A percentile compares a stretch with the other conserved stretches of the same genome.
These are phyloP conservation scores for Maniola jurtina DNA, from an alignment of 1,140 invertebrate species.

Conservation along the genomic window DNA sequence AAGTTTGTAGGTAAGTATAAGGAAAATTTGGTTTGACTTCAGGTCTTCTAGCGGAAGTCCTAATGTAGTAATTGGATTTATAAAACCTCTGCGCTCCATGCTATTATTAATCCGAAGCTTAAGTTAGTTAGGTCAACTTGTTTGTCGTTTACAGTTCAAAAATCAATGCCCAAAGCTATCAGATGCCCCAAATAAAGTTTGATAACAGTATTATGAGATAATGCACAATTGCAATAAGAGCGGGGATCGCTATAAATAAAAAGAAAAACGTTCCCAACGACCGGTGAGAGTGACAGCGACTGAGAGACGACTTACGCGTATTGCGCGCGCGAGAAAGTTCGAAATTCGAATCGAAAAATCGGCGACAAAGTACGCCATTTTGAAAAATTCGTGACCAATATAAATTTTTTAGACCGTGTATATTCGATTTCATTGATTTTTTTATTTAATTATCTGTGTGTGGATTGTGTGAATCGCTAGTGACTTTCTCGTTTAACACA, in stretches of 20 bases:
- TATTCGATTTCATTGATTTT: constrained; percentile 29
- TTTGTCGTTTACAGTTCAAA: neutral
- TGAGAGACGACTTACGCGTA: constrained; percentile 45
- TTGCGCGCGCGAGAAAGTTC: constrained; percentile 58
- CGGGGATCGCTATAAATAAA: constrained; percentile 72
- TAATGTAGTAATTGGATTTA: too few species aligned
- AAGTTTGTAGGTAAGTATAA: too few species aligned
- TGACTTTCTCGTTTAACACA: constrained; percentile 56
- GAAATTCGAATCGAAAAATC: constrained; percentile 45
- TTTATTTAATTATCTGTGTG: constrained; percentile 19
- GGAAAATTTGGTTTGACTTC: too few species aligned
- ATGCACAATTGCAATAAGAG: constrained; percentile 53
- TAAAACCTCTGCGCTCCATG: too few species aligned
- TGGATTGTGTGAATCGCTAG: constrained; percentile 34
- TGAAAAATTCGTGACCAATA: constrained; percentile 16
- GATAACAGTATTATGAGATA: constrained; percentile 68
- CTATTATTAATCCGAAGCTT: too few species aligned
- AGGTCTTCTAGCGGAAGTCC: too few species aligned
- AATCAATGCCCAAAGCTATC: constrained; percentile 11
- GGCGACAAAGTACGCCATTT: constrained; percentile 42
- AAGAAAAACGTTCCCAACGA: constrained; percentile 52
- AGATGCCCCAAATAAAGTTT: constrained; percentile 48
- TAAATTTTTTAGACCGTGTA: constrained; percentile 27
- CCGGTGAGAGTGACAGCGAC: constrained; percentile 68
- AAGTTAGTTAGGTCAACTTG: too few species aligned